Conservation (phyloP, 2,888 invertebrate species). For the Prosopocoilus inquinatus region DNA sequence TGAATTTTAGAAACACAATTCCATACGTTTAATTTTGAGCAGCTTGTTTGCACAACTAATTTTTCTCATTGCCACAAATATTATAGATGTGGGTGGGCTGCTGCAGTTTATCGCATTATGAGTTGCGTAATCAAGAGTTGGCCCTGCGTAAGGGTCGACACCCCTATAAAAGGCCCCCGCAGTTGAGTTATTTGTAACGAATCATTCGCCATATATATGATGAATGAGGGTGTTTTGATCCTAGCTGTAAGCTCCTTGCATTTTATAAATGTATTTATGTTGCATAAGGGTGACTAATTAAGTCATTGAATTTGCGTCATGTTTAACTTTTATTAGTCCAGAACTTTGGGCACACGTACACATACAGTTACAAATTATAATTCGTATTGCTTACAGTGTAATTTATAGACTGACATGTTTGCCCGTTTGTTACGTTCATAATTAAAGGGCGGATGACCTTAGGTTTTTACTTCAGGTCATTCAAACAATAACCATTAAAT, state of each 20-base stretch:
- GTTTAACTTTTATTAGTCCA: not conserved
- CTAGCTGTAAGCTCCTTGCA: slow-evolving; percentile 30
- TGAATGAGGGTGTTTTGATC: slow-evolving; percentile 43
- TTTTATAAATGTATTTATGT: slow-evolving; percentile 32
- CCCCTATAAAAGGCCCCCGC: slow-evolving; percentile 37
- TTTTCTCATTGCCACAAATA: slow-evolving; percentile 4
- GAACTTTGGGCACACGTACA: no score
- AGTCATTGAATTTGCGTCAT: slow-evolving; percentile 8
- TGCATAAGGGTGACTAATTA: slow-evolving; percentile 21
- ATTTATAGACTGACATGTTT: no score
- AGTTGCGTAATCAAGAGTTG: slow-evolving; percentile 49
- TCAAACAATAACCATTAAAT: no score
- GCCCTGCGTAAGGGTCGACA: slow-evolving; percentile 41
- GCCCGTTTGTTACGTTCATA: no score
- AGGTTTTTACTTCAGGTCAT: no score
- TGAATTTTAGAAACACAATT: no score
- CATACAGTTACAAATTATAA: no score
- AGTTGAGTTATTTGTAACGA: slow-evolving; percentile 50
- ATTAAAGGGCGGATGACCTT: no score
- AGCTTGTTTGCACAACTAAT: slow-evolving; percentile 12
- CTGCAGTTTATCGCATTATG: slow-evolving; percentile 43
- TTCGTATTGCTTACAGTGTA: no score
- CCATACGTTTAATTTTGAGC: no score
- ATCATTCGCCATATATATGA: slow-evolving; percentile 48
- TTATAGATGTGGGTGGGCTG: slow-evolving; percentile 38